Evolutionary conservation across 2,888 invertebrate species (phyloP).

Genomic region (Campoplex capitator): DNA sequence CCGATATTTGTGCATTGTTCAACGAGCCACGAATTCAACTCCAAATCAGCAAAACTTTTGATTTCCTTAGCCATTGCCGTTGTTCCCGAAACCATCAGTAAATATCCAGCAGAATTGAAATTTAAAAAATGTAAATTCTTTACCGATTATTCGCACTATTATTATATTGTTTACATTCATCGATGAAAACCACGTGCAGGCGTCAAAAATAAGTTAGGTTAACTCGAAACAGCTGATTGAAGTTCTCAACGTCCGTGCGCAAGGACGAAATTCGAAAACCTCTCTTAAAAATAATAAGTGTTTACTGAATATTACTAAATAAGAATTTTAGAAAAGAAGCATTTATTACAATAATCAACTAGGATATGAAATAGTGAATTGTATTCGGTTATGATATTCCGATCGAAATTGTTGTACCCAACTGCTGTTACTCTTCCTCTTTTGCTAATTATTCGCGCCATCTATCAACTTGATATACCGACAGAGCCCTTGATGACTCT

Average conservation of each 20-base stretch:
- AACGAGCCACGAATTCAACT: conserved; percentile 90
- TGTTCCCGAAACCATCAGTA: background rate
- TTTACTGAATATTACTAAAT: background rate
- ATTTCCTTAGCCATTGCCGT: conserved; percentile 69
- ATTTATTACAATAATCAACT: background rate
- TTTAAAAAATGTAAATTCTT: background rate
- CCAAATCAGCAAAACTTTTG: conserved; percentile 87
- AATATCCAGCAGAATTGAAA: background rate
- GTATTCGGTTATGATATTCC: background rate
- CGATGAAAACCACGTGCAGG: conserved; percentile 25
- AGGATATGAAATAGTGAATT: background rate
- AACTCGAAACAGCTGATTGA: conserved; percentile 9
- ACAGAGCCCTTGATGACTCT: background rate
- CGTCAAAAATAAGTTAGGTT: conserved; percentile 12
- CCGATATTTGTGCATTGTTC: conserved; percentile 90
- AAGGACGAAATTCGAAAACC: background rate
- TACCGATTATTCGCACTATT: background rate
- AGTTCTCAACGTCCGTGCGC: background rate
- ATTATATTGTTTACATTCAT: conserved; percentile 24
- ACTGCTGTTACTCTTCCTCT: background rate
- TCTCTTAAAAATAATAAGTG: background rate
- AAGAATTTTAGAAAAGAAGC: background rate
- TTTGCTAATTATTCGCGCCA: background rate
- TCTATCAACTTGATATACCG: background rate
- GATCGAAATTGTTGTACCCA: background rate